Base-by-base conservation (phyloP, 2,113 vertebrate species). In the Thamnophis sirtalis region DNA sequence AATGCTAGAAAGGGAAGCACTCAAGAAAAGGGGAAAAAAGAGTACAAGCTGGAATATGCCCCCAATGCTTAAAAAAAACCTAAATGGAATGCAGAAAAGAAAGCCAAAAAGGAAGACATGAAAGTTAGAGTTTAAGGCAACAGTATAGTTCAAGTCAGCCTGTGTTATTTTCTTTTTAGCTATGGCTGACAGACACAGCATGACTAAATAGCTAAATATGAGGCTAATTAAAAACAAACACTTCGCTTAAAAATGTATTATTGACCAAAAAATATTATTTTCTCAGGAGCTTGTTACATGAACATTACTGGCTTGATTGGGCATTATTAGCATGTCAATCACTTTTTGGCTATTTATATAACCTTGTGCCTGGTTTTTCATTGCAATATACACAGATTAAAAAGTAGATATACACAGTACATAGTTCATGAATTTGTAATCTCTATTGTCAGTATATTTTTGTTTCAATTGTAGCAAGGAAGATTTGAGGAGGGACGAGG, bases 161-260 rank as follows among this genome's bases (percentile, higher is more conserved):
- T 53, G 91, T 94, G 95, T 96, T 96, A 89, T 92, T 92, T 96
- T 96, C 95, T 96, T 93, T 92, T 88, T 92, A 48, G 0, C 60
- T 0, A 50, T 91, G 95, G 96, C 96, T 96, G 96, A 96, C 95
- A 95, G 96, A 97, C 92, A 53, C 90, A 95, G 96, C 97, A 96
- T 97, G 97, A 98, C 97, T 97, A 97, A 96, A 95, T 95, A 96
- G 96, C 97, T 97, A 97, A 97, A 98, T 97, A 95, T 96, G 96
- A 97, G 93, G 96, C 96, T 98, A 97, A 98, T 98, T 96, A 97
- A 98, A 98, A 97, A 96, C 98, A 98, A 98, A 98, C 98, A 97
- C 97, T 96, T 97, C 96, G 15, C 95, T 94, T 95, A 91, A 90
- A 89, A 95, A 92, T 94, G 91, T 91, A 93, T 95, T 95, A 96